phyloP scores from a whole-genome alignment of 2,888 invertebrate species.

The Tridacna gigas region DNA sequence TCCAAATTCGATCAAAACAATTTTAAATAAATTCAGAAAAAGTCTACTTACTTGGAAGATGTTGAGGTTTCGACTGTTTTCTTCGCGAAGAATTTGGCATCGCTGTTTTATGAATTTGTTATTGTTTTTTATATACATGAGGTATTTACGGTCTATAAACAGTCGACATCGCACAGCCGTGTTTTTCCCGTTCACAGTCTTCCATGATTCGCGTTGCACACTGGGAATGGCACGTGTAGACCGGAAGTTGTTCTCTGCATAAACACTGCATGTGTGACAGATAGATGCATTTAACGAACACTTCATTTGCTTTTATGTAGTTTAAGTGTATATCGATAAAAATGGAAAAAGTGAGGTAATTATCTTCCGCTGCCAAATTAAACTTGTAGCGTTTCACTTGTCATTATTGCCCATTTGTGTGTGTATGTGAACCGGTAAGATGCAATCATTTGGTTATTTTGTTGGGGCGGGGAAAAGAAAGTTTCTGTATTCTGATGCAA shows the following conservation, averaged over 20 bases:
- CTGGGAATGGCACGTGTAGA: conserved; percentile 66
- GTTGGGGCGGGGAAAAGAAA: neutral
- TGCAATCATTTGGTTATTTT: neutral
- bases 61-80: conserved; percentile 80
- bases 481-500: conserved; percentile 17
- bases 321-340: neutral
- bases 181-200: conserved; percentile 73
- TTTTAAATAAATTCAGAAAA: neutral
- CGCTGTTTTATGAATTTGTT: conserved; percentile 51
- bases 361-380: neutral
- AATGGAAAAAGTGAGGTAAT: neutral
- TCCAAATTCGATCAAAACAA: conserved; percentile 11
- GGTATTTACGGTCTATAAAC: conserved; percentile 68
- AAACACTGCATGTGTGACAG: conserved; percentile 42
- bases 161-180: conserved; percentile 71
- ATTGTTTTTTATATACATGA: conserved; percentile 67
- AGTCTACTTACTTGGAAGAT: conserved; percentile 73
- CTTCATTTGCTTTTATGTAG: no score
- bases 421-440: neutral
- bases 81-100: conserved; percentile 78
- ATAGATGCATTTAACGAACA: neutral
- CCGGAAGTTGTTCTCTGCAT: conserved; percentile 59
- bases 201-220: conserved; percentile 77
- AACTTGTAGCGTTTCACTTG: neutral
- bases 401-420: neutral